A percentile compares a stretch with the other conserved stretches of the same genome.
These are phyloP conservation scores for Andrena flavipes DNA, from an alignment of 2,888 invertebrate genomes.

Conservation along the genomic window DNA sequence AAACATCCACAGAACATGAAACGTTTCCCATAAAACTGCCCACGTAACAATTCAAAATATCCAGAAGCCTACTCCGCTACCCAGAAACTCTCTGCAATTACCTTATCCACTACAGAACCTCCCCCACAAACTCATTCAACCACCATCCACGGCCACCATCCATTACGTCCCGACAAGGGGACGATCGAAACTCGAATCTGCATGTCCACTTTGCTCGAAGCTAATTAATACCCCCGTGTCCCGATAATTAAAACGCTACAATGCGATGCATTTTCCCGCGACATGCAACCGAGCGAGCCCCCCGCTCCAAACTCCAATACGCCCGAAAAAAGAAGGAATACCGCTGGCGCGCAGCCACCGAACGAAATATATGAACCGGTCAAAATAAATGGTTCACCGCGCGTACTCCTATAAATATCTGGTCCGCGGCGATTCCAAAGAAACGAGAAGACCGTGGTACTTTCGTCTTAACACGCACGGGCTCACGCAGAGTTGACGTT, in stretches of 20 bases:
- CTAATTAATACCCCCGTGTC: conserved; percentile 47
- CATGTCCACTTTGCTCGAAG: conserved; percentile 3
- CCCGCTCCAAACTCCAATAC: conserved; percentile 1
- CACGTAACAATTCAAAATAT: neutral
- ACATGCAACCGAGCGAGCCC: conserved; percentile 12
- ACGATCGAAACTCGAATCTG: conserved; percentile 14
- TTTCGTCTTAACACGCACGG: conserved; percentile 57
- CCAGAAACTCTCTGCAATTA: neutral
- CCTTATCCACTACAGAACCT: neutral
- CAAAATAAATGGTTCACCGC: conserved; percentile 45
- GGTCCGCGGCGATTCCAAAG: conserved; percentile 23
- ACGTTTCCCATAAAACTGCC: too few relatives aligned
- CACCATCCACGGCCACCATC: conserved; percentile 10
- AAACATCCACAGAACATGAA: too few relatives aligned
- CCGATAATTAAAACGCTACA: conserved; percentile 44
- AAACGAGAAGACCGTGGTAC: conserved; percentile 21
- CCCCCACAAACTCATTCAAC: neutral
- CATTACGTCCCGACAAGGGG: conserved; percentile 11
- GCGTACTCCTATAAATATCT: conserved; percentile 65
- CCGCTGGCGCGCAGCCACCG: conserved; percentile 2
- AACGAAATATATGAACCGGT: conserved; percentile 17
- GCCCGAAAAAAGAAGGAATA: neutral
- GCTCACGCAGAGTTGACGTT: conserved; percentile 67
- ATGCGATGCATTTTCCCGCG: conserved; percentile 24
- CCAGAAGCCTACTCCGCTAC: neutral